Evolutionary conservation across 2,797 vertebrate genomes (phyloP), one percentile per base, ranked within the genome.

Genomic region (Lacerta bilineata): DNA sequence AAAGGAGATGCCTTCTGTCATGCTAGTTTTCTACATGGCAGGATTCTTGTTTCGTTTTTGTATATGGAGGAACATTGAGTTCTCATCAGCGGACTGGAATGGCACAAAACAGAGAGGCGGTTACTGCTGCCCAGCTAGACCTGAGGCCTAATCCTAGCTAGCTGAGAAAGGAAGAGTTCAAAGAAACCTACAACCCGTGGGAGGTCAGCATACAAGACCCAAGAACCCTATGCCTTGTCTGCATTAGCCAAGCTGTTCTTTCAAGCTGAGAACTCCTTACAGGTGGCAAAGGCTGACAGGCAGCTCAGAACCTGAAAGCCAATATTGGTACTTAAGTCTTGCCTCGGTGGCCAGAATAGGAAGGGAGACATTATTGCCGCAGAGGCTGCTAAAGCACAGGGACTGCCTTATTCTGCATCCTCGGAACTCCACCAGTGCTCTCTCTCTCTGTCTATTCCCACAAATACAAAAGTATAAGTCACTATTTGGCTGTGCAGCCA

Each of bases 401-500:
- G 2, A 55, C 9, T 17, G 43, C 10, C 29, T 29, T 43, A 3
- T 3, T n/a, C 6, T 9, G 3, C 50, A 72, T 36, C 15, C 33
- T 84, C n/a, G 1, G 17, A 64, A 55, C 50, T 15, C 50, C 13
- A 55, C 50, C 50, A 55, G 13, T 55, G 50, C 50, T 13, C 46
- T 80, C 71, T 64, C 8, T 15, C 18, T 43, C 20, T 75, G 15
- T 75, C 23, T 83, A 55, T 46, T 11, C 69, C 39, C 18, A 77
- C 46, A 50, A 0, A 0, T 84, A 39, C 10, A 55, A 59, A 46
- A 9, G 0, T 23, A 1, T 13, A 7, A 39, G 5, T 20, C 0
- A 0, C 59, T 41, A 86, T 71, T 5, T 4, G 0, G 0, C 15
- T 7, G 5, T 36, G 83, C 87, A 0, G 13, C 29, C 27, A 43